Evolutionary conservation across 1,140 invertebrate species (phyloP).

Genomic region (Neodiprion virginianus): DNA sequence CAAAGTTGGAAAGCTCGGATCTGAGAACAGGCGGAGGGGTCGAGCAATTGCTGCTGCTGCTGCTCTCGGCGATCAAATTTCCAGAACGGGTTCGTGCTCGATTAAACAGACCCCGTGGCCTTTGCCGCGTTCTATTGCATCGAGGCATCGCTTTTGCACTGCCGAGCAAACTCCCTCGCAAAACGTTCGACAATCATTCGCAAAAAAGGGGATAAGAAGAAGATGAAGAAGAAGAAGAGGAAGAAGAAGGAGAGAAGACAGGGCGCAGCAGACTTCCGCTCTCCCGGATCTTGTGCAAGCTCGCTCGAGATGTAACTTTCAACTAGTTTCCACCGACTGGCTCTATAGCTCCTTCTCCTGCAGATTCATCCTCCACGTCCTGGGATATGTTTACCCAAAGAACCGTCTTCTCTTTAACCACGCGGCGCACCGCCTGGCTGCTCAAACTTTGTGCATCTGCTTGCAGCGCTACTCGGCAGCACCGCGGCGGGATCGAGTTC

Average conservation of each 20-base stretch:
- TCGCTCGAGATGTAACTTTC: background rate
- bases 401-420: background rate
- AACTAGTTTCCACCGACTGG: background rate
- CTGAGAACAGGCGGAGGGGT: background rate
- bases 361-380: background rate
- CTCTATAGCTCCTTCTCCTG: background rate
- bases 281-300: background rate
- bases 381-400: conserved; percentile 1
- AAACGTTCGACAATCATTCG: conserved; percentile 2
- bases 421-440: background rate
- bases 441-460: background rate
- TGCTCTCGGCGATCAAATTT: background rate
- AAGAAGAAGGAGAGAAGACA: background rate
- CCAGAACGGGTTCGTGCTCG: background rate
- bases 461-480: background rate
- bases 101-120: background rate
- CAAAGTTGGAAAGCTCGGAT: background rate
- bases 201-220: background rate
- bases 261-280: too few relatives aligned
- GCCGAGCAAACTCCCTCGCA: background rate
- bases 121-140: background rate
- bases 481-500: background rate
- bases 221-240: background rate
- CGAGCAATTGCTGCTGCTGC: background rate
- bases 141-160: background rate